These are phyloP conservation scores for Conistra vaccinii DNA, from an alignment of 2,888 invertebrate genomes.

Conservation along the genomic window DNA sequence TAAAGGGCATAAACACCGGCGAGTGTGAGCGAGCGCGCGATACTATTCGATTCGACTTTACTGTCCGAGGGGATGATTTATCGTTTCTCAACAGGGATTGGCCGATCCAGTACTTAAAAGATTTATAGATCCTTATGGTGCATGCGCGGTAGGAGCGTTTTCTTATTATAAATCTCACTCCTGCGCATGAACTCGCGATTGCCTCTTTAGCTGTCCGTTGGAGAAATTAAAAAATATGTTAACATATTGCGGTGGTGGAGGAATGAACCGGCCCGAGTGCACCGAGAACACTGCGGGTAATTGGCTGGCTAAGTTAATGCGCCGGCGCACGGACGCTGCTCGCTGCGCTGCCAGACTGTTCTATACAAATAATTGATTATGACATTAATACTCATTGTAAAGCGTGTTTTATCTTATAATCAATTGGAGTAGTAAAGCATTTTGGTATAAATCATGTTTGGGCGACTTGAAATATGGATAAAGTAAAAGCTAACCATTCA, in stretches of 20 bases:
- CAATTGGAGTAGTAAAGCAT: conserved; percentile 38
- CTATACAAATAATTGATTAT: conserved; percentile 70
- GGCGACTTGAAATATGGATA: conserved; percentile 10
- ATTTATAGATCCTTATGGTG: conserved; percentile 89
- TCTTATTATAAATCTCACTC: conserved; percentile 90
- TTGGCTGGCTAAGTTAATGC: conserved; percentile 83
- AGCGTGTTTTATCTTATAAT: conserved; percentile 52
- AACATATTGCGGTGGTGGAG: conserved; percentile 84
- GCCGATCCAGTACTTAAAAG: conserved; percentile 89
- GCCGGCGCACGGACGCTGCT: conserved; percentile 70
- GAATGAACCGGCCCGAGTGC: conserved; percentile 69
- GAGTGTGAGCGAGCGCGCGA: conserved; percentile 83
- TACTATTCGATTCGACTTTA: conserved; percentile 82
- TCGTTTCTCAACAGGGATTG: conserved; percentile 90
- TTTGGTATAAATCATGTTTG: conserved; percentile 38
- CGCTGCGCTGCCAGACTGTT: conserved; percentile 46
- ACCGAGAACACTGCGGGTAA: conserved; percentile 79
- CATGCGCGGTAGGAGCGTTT: conserved; percentile 90
- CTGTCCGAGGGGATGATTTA: conserved; percentile 89
- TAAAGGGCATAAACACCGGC: conserved; percentile 72
- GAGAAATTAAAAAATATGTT: conserved; percentile 89
- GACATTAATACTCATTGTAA: conserved; percentile 66
- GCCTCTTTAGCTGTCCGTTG: conserved; percentile 84
- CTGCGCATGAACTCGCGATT: conserved; percentile 86
- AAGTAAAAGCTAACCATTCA: conserved; percentile 3